Conservation (phyloP, 2,888 invertebrate genomes). For the Campoplex capitator region DNA sequence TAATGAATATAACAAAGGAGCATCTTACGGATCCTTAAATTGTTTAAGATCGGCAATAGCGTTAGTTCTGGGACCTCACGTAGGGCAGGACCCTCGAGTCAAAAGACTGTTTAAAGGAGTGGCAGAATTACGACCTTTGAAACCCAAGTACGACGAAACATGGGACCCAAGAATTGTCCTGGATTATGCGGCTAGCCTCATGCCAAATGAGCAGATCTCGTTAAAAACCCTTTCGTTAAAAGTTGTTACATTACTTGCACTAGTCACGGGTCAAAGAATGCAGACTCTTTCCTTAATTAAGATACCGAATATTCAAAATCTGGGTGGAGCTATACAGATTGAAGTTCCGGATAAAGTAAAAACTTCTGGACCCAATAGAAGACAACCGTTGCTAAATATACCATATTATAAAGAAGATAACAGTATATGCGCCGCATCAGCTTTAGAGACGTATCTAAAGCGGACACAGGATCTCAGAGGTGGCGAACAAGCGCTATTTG, state of each 20-base stretch:
- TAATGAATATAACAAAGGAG: slow-evolving; percentile 39
- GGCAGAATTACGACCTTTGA: slow-evolving; percentile 66
- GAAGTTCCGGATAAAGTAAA: slow-evolving; percentile 63
- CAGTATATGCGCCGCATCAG: slow-evolving; percentile 41
- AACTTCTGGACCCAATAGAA: slow-evolving; percentile 48
- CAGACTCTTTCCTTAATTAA: slow-evolving; percentile 65
- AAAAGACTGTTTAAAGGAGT: slow-evolving; percentile 74
- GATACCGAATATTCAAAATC: slow-evolving; percentile 55
- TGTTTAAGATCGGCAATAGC: slow-evolving; percentile 72
- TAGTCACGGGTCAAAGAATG: slow-evolving; percentile 68
- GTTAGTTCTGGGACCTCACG: slow-evolving; percentile 64
- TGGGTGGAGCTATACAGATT: slow-evolving; percentile 50
- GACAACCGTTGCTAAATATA: slow-evolving; percentile 47
- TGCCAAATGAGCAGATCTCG: slow-evolving; percentile 47
- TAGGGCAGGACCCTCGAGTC: slow-evolving; percentile 66
- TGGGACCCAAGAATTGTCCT: slow-evolving; percentile 73
- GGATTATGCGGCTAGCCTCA: background rate
- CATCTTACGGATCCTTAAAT: slow-evolving; percentile 72
- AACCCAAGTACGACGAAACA: slow-evolving; percentile 67
- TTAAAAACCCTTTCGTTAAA: slow-evolving; percentile 56
- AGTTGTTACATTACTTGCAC: slow-evolving; percentile 62
- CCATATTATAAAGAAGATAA: slow-evolving; percentile 30
- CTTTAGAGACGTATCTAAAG: slow-evolving; percentile 27
- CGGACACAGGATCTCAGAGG: slow-evolving; percentile 1
- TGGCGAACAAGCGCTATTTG: slow-evolving; percentile 34